Conservation (phyloP, 2,888 invertebrate genomes). For the Druceiella hillmani region DNA sequence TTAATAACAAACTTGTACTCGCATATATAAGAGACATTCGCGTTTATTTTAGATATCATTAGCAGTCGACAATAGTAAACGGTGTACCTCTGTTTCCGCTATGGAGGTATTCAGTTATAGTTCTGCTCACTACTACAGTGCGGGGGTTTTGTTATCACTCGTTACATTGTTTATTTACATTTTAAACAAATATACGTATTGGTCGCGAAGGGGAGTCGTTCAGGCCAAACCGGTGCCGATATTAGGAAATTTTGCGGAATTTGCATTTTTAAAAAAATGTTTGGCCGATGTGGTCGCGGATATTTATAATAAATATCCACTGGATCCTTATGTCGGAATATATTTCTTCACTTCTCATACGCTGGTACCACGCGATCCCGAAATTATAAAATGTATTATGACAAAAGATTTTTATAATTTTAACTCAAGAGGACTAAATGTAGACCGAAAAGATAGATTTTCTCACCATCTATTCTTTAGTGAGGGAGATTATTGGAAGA, state of each 20-base stretch:
- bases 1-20: too few relatives aligned
- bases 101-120: too few relatives aligned
- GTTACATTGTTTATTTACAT: background rate
- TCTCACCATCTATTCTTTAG: conserved; percentile 7
- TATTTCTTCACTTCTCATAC: conserved; percentile 2
- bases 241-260: background rate
- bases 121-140: too few relatives aligned
- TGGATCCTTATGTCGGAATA: conserved; percentile 1
- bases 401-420: conserved; percentile 13
- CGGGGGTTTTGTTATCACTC: too few relatives aligned
- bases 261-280: background rate
- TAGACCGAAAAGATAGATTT: conserved; percentile 2
- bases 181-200: background rate
- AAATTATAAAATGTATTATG: conserved; percentile 11
- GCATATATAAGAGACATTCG: too few relatives aligned
- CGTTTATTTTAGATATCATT: too few relatives aligned
- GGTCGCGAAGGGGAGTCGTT: background rate
- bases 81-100: too few relatives aligned
- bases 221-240: background rate
- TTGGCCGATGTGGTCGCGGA: background rate
- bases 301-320: background rate
- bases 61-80: too few relatives aligned
- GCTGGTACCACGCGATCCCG: conserved; percentile 9
- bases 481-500: conserved; percentile 11
- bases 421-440: conserved; percentile 5